Evolutionary conservation across 1,140 invertebrate genomes (phyloP), one percentile per base, ranked within the genome.

Genomic region (Daktulosphaira vitifoliae): DNA sequence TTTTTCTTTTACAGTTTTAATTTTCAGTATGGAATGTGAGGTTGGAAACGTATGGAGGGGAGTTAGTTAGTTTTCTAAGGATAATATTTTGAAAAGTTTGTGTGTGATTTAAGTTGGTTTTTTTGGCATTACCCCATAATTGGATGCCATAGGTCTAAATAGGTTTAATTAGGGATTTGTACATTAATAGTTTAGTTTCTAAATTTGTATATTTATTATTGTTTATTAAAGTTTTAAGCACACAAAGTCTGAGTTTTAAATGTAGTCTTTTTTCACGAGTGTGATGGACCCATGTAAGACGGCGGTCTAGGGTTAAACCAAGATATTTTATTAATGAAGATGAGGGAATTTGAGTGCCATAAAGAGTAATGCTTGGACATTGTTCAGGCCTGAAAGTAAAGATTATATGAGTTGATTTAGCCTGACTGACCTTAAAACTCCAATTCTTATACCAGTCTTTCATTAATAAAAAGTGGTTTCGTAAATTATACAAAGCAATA

Each of bases 101-200:
- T 13, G 72, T 59, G 5, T 69, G 68, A 20, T 68, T 51, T 22
- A 71, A 65, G 39, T 71, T 72, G 26, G 69, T 68, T 26, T n/a
- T n/a, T n/a, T n/a, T n/a, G n/a, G n/a, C n/a, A n/a, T n/a, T 72
- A 18, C 71, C 71, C 72, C 71, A 74, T 18, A 74, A 50, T 65
- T 73, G 68, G 4, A 72, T 69, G 9, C 72, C 73, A 66, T 74
- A 73, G 13, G 65, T 71, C 71, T 72, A 74, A 9, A 72, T 66
- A 18, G 73, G 72, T 66, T 72, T 72, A 11, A 73, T 65, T 3
- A 73, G 68, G 2, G 39, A 25, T 48, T 73, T 70, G 51, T 74
- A 73, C 1, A 74, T 39, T 9, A 69, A 51, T 3, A 73, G 13
- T 70, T 74, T 73, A 39, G 71, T 72, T 33, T 71, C 22, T 5